These are phyloP conservation scores for Oscheius onirici DNA, from an alignment of 2,888 invertebrate genomes.

Conservation along the genomic window DNA sequence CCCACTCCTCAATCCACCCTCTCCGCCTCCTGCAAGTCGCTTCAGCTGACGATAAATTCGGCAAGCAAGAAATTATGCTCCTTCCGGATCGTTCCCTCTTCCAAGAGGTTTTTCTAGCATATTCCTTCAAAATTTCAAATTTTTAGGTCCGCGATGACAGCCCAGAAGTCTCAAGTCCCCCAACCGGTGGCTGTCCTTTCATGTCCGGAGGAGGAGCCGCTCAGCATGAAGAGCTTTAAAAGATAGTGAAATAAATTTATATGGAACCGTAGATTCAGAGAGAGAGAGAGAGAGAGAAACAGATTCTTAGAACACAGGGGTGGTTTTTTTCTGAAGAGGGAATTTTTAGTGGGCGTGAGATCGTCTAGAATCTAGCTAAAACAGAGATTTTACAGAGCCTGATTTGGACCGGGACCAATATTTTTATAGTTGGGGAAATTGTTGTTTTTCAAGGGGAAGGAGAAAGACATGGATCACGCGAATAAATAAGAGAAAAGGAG, in stretches of 20 bases:
- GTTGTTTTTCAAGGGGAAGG: neutral
- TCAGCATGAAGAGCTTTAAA: slow-evolving; percentile 35
- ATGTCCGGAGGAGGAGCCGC: slow-evolving; percentile 43
- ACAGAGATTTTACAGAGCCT: neutral
- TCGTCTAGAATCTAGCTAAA: no score
- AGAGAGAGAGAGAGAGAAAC: neutral
- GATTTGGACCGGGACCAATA: neutral
- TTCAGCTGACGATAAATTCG: slow-evolving; percentile 51
- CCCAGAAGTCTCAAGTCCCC: slow-evolving; percentile 26
- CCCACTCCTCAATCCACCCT: slow-evolving; percentile 53
- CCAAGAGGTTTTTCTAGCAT: slow-evolving; percentile 20
- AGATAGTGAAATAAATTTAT: neutral
- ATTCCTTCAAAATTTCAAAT: neutral
- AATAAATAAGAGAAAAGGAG: neutral
- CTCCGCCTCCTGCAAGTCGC: slow-evolving; percentile 56
- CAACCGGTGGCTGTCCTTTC: slow-evolving; percentile 56
- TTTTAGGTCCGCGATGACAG: neutral
- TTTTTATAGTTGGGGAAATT: neutral
- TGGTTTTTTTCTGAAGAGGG: no score
- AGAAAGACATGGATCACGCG: neutral
- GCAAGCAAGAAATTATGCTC: slow-evolving; percentile 58
- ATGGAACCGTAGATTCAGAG: slow-evolving; percentile 19
- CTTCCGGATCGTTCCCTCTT: slow-evolving; percentile 63
- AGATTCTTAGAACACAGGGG: neutral
- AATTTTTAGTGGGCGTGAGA: no score